Evolutionary conservation across 2,888 invertebrate species (phyloP).

Genomic region (Calameuta filiformis): DNA sequence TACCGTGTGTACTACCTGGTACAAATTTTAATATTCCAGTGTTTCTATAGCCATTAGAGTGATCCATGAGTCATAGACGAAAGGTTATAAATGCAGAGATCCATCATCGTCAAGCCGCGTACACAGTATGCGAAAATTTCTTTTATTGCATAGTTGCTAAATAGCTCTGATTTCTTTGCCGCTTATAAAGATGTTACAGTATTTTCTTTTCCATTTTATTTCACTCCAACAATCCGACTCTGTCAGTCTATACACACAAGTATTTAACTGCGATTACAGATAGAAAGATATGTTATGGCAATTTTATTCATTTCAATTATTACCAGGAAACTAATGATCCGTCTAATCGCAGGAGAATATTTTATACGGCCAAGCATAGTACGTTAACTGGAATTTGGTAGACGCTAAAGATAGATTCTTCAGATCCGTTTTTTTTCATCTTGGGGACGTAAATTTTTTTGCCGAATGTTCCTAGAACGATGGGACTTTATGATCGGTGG

Average conservation of each 20-base stretch:
- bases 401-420: background rate
- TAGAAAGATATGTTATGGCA: background rate
- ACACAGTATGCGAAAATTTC: conserved; percentile 27
- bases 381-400: background rate
- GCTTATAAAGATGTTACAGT: background rate
- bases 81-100: conserved; percentile 37
- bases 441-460: background rate
- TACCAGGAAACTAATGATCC: background rate
- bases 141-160: conserved; percentile 10
- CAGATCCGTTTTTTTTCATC: background rate
- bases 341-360: background rate
- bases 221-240: background rate
- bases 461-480: background rate
- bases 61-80: background rate
- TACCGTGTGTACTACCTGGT: background rate
- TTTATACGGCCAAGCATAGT: background rate
- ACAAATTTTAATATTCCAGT: background rate
- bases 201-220: background rate
- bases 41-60: background rate
- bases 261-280: background rate
- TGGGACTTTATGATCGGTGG: background rate
- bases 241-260: background rate
- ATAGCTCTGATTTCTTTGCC: background rate
- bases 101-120: conserved; percentile 40
- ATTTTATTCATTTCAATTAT: background rate